Conservation (phyloP, 2,888 invertebrate species). For the Cataglyphis albicans region DNA sequence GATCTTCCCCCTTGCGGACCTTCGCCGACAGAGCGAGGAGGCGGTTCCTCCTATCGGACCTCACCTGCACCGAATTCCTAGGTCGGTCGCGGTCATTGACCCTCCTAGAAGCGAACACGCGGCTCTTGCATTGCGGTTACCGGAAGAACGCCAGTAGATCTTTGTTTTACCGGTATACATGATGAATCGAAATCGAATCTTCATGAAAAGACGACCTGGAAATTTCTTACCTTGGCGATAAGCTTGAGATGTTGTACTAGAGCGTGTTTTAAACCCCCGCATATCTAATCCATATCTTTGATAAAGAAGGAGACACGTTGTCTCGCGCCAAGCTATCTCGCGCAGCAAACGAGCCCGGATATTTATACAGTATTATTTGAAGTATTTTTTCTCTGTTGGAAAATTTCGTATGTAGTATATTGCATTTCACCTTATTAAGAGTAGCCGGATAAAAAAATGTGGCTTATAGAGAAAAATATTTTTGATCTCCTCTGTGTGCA, state of each 20-base stretch:
- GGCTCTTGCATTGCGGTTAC: conserved; percentile 69
- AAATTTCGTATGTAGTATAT: background rate
- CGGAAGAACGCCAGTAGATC: conserved; percentile 54
- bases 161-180: conserved; percentile 35
- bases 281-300: background rate
- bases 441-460: background rate
- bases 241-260: background rate
- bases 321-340: too few species aligned
- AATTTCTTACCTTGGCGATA: background rate
- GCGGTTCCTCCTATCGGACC: conserved; percentile 75
- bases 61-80: conserved; percentile 86
- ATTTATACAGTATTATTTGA: background rate
- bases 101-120: conserved; percentile 74
- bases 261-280: background rate
- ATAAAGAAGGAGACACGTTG: background rate
- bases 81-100: conserved; percentile 81
- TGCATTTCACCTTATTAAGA: too few species aligned
- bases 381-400: too few species aligned
- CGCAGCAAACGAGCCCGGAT: too few species aligned
- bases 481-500: background rate
- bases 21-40: conserved; percentile 64
- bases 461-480: background rate
- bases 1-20: conserved; percentile 69
- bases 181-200: background rate
- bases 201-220: background rate